These are phyloP conservation scores for Rhingia rostrata DNA, from an alignment of 2,888 invertebrate genomes.

Conservation along the genomic window DNA sequence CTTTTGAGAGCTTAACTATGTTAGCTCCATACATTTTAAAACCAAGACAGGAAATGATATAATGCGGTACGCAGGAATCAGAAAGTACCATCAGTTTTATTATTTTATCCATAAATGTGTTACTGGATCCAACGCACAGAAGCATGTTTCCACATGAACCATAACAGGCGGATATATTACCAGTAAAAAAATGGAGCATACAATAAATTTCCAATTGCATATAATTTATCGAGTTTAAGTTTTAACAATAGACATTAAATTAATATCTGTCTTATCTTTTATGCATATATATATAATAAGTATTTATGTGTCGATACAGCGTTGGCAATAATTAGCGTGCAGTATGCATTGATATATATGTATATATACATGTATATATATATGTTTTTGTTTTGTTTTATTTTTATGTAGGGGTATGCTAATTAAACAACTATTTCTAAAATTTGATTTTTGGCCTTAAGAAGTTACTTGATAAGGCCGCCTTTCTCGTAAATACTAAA, in stretches of 20 bases:
- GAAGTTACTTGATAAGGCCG: constrained; percentile 56
- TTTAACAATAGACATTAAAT: constrained; percentile 27
- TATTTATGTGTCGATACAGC: neutral
- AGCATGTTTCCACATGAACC: no score
- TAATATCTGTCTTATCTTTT: constrained; percentile 11
- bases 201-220: constrained; percentile 31
- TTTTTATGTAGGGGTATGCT: neutral
- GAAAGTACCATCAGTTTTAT: no score
- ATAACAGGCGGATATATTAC: no score
- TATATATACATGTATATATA: neutral
- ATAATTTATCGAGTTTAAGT: neutral
- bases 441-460: constrained; percentile 35
- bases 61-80: no score
- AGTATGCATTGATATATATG: constrained; percentile 15
- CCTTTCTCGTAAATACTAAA: constrained; percentile 2
- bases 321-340: constrained; percentile 8
- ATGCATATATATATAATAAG: constrained; percentile 22
- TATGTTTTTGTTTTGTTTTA: neutral
- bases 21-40: no score
- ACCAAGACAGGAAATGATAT: no score
- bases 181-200: constrained; percentile 8
- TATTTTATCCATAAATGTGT: no score
- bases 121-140: no score
- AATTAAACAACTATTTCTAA: constrained; percentile 27
- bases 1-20: no score